phyloP scores from a whole-genome alignment of 2,113 vertebrate species.

The Hypocryptadius cinnamomeus region DNA sequence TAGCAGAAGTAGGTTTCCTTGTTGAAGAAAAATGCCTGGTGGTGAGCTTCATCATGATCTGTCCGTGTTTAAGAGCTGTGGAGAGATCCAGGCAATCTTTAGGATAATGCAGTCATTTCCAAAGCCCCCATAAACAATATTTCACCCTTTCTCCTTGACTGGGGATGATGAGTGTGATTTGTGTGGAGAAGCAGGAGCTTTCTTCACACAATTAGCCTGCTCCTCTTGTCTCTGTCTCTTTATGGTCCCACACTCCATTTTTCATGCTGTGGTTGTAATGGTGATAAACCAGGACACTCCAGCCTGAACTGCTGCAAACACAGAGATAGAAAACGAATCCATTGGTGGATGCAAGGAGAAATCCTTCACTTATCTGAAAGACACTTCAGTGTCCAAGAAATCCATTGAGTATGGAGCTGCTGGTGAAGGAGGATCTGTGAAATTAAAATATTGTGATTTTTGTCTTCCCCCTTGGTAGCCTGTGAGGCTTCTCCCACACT shows the following conservation, averaged over 20 bases:
- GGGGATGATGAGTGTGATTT: neutral
- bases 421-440: neutral
- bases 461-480: neutral
- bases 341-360: neutral
- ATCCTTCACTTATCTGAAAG: neutral
- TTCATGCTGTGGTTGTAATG: neutral
- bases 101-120: slow-evolving; percentile 23
- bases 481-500: accelerated
- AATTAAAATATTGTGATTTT: neutral
- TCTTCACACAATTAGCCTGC: neutral
- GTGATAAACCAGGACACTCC: neutral
- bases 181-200: neutral
- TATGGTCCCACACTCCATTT: neutral
- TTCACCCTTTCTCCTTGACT: neutral
- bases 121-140: neutral
- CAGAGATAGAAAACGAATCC: neutral
- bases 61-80: neutral
- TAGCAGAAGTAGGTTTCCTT: slow-evolving; percentile 10
- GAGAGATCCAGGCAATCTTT: neutral
- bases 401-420: neutral
- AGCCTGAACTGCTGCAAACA: neutral
- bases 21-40: slow-evolving; percentile 5
- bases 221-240: neutral
- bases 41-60: neutral
- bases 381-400: neutral